Evolutionary conservation across 2,797 vertebrate genomes (phyloP).

Genomic region (Spizella passerina): DNA sequence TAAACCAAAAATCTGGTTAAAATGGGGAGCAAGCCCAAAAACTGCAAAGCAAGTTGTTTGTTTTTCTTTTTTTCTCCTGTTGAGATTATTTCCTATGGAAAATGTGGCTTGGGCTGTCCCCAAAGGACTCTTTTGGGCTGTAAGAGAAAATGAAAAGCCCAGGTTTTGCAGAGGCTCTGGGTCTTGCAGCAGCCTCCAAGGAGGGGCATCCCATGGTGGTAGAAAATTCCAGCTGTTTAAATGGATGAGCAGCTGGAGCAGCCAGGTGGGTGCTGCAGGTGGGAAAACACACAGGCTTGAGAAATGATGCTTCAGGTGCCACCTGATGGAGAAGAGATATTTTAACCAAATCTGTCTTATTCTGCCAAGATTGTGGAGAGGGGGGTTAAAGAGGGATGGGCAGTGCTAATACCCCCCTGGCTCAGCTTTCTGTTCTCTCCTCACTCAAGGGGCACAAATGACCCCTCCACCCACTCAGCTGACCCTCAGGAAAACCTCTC

Average conservation of each 20-base stretch:
- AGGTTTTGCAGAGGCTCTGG: neutral
- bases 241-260: neutral
- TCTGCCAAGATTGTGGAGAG: neutral
- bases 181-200: neutral
- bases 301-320: neutral
- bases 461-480: neutral
- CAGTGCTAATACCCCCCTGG: neutral
- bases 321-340: neutral
- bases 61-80: rapidly evolving
- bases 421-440: neutral
- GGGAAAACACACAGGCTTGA: neutral
- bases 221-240: neutral
- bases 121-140: neutral
- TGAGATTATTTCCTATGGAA: neutral
- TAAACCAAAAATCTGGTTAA: neutral
- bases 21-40: neutral
- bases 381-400: neutral
- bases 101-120: neutral
- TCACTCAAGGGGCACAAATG: neutral
- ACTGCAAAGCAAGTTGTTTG: neutral
- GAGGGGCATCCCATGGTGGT: neutral
- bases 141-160: neutral
- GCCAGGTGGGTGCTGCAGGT: neutral
- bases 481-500: neutral
- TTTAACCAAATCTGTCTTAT: neutral